Base-by-base conservation (phyloP, 2,797 vertebrate genomes). In the Champsocephalus esox region DNA sequence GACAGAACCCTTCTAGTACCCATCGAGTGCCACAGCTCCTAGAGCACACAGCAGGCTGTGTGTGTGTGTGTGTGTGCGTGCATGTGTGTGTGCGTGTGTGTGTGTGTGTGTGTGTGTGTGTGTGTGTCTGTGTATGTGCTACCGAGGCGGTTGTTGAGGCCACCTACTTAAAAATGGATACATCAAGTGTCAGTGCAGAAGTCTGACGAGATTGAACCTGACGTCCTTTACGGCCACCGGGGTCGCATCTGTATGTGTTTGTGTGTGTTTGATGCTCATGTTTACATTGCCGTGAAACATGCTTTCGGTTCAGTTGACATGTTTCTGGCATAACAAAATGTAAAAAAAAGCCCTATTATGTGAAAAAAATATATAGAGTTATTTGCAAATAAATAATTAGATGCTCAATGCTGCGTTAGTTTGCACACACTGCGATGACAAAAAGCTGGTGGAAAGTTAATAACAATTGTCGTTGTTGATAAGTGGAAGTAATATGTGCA, bases 111-210 rank as follows among this genome's bases (percentile, higher is more conserved):
- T 3, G n/a, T 70, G 44, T 3, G 28, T 54, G 66, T 61, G 65
- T 60, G 73, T 66, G 61, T 28, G 28, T 4, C 1, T 28, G 28
- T 4, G 28, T 28, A 0, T 4, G 28, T 70, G 73, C 84, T 82
- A 84, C 74, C 73, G 77, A 76, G 73, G 73, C 79, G 32, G 73
- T 79, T 79, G 86, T 81, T 85, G 82, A 90, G 81, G 87, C 82
- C 81, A 82, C 88, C 90, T 90, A 82, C 89, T 94, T 91, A 93
- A 95, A 95, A 94, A 94, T 94, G 94, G 93, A 94, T 93, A 93
- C 84, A 90, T 94, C 91, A 93, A 92, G 90, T 89, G 51, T 93
- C 92, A 88, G 91, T 89, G 89, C 87, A 92, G 88, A 90, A 88
- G 91, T 90, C 79, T 93, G 91, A 92, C 82, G 63, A 92, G 93